Conservation (phyloP, 1,140 invertebrate species). For the Akabosia matsudoensis region DNA sequence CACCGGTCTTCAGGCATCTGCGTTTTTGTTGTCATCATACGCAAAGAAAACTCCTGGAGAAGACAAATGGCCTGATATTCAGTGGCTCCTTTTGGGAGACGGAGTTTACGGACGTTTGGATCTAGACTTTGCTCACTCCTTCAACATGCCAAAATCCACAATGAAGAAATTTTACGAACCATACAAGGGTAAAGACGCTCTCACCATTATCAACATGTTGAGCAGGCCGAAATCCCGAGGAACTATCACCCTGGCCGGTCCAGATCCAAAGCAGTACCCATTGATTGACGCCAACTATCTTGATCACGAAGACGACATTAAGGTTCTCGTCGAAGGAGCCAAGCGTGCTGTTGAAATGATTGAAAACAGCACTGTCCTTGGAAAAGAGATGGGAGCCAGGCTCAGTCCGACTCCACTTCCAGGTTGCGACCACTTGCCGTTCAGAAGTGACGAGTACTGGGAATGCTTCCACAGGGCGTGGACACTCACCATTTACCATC, state of each 20-base stretch:
- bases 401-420: slow-evolving; percentile 69
- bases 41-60: slow-evolving; percentile 26
- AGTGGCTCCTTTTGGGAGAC: slow-evolving; percentile 30
- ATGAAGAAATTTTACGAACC: slow-evolving; percentile 29
- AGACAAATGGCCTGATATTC: slow-evolving; percentile 29
- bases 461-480: slow-evolving; percentile 73
- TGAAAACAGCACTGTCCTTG: slow-evolving; percentile 21
- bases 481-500: slow-evolving; percentile 82
- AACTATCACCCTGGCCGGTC: slow-evolving; percentile 56
- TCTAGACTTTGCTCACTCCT: slow-evolving; percentile 35
- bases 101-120: slow-evolving; percentile 26
- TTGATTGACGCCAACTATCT: slow-evolving; percentile 66
- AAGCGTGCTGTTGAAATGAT: slow-evolving; percentile 31
- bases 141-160: slow-evolving; percentile 26
- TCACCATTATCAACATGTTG: slow-evolving; percentile 38
- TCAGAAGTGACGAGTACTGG: slow-evolving; percentile 57
- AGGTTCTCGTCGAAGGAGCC: slow-evolving; percentile 48
- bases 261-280: slow-evolving; percentile 60
- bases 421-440: slow-evolving; percentile 55
- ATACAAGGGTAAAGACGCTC: slow-evolving; percentile 30
- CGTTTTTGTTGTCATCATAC: slow-evolving; percentile 29
- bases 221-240: slow-evolving; percentile 54
- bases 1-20: slow-evolving; percentile 47
- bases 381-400: slow-evolving; percentile 57
- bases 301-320: slow-evolving; percentile 49